phyloP scores from a whole-genome alignment of 2,888 invertebrate species.

The Prenolepis imparis region DNA sequence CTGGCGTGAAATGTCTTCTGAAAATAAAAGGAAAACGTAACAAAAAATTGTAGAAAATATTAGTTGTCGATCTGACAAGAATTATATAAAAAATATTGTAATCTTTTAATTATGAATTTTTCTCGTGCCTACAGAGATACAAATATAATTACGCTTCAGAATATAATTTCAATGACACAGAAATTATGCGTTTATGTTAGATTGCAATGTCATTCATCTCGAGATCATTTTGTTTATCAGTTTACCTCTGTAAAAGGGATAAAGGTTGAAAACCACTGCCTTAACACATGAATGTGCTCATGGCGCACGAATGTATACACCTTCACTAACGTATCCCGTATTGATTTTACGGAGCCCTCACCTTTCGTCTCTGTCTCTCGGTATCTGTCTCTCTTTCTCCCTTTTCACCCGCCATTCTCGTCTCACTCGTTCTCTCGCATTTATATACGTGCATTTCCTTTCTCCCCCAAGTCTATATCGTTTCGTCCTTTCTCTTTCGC shows the following conservation, averaged over 20 bases:
- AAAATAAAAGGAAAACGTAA: not conserved
- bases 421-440: slow-evolving; percentile 23
- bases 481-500: slow-evolving; percentile 61
- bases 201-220: not conserved
- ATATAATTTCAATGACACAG: not conserved
- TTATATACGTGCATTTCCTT: slow-evolving; percentile 22
- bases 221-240: not conserved
- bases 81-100: not conserved
- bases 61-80: not conserved
- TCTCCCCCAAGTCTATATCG: slow-evolving; percentile 10
- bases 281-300: slow-evolving; percentile 61
- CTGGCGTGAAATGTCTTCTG: not conserved
- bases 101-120: not conserved
- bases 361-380: slow-evolving; percentile 51
- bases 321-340: slow-evolving; percentile 74
- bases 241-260: not conserved
- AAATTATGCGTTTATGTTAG: not conserved
- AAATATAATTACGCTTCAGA: not conserved
- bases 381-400: slow-evolving; percentile 25
- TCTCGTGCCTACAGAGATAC: too few relatives aligned
- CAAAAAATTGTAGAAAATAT: not conserved
- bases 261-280: slow-evolving; percentile 52
- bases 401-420: not conserved
- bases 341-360: slow-evolving; percentile 80
- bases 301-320: slow-evolving; percentile 69